Percentiles rank a stretch among this genome's conserved stretches.
Conservation (phyloP, 2,888 invertebrate genomes). For the Allacma fusca region DNA sequence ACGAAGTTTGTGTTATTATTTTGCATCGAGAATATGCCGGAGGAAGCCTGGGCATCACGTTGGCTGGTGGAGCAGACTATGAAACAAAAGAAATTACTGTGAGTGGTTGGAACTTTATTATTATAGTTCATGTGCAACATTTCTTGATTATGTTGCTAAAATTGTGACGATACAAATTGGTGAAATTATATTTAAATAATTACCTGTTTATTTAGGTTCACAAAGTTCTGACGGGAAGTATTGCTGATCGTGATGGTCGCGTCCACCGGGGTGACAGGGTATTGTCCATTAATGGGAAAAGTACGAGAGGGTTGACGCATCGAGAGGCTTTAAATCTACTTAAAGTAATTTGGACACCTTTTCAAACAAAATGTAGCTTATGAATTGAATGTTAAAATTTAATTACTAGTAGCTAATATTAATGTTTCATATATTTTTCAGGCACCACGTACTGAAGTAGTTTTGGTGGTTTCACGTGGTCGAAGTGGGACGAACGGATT, state of each 20-base stretch:
- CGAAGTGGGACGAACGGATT: slow-evolving; percentile 64
- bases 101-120: slow-evolving; percentile 62
- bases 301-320: slow-evolving; percentile 84
- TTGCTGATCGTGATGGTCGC: slow-evolving; percentile 85
- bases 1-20: slow-evolving; percentile 73
- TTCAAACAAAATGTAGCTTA: too few relatives aligned
- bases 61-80: slow-evolving; percentile 89
- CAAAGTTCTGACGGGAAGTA: slow-evolving; percentile 83
- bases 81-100: slow-evolving; percentile 92
- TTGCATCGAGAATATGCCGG: slow-evolving; percentile 74
- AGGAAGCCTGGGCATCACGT: slow-evolving; percentile 83
- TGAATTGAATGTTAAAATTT: too few relatives aligned
- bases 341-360: slow-evolving; percentile 70
- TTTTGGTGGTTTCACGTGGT: slow-evolving; percentile 76
- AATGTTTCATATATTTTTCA: slow-evolving; percentile 63
- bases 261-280: slow-evolving; percentile 88
- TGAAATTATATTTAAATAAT: too few relatives aligned
- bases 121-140: not conserved
- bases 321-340: slow-evolving; percentile 85
- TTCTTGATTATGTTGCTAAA: too few relatives aligned
- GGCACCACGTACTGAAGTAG: slow-evolving; percentile 81
- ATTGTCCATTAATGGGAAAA: slow-evolving; percentile 85
- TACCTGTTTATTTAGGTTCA: slow-evolving; percentile 72
- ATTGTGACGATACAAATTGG: too few relatives aligned
- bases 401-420: too few relatives aligned